A percentile compares a stretch with the other conserved stretches of the same genome.
These are phyloP conservation scores for Sula dactylatra DNA, from an alignment of 2,113 vertebrate genomes.

Conservation along the genomic window DNA sequence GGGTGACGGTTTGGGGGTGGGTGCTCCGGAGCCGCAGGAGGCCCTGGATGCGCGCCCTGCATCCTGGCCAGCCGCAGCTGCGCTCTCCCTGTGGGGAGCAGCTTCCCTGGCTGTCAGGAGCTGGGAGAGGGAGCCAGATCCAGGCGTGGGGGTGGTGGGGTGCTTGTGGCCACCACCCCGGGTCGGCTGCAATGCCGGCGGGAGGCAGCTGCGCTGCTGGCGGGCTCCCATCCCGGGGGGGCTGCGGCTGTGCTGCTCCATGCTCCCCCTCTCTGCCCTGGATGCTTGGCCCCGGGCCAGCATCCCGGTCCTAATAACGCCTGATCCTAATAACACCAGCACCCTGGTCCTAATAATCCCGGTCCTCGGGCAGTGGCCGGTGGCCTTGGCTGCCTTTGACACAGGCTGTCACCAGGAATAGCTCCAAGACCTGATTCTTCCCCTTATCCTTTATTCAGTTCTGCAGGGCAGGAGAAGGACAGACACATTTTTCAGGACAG, in stretches of 20 bases:
- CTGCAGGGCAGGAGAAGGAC: neutral
- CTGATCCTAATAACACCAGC: too few relatives aligned
- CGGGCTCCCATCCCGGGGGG: neutral
- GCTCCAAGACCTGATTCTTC: neutral
- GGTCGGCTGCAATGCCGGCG: rapidly evolving
- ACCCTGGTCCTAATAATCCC: rapidly evolving
- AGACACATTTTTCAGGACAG: neutral
- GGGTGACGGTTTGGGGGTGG: neutral
- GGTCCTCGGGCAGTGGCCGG: neutral
- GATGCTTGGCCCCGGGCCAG: neutral
- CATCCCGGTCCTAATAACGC: neutral
- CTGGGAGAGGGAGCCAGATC: rapidly evolving
- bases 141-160: neutral
- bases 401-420: neutral
- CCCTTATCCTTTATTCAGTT: neutral
- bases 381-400: rapidly evolving
- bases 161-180: neutral
- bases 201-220: neutral
- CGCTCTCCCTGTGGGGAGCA: neutral
- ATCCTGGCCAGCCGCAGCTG: neutral
- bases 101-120: neutral
- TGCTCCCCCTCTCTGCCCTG: neutral
- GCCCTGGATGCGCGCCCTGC: neutral
- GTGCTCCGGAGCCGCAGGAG: neutral
- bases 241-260: neutral